These are phyloP conservation scores for Drosophila pegasa DNA, from an alignment of 2,888 invertebrate genomes.

Conservation along the genomic window DNA sequence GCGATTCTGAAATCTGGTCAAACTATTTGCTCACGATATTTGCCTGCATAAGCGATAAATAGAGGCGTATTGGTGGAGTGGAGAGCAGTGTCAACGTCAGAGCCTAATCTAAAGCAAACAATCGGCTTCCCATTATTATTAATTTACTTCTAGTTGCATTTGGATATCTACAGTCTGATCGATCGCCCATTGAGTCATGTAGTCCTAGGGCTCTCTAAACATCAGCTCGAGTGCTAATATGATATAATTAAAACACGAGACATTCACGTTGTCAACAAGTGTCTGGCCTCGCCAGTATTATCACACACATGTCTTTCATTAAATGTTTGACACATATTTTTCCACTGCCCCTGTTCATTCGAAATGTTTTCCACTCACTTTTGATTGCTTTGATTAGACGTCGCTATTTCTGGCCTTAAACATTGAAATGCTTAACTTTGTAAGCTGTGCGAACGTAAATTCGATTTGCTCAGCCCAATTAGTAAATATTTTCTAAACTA, in stretches of 20 bases:
- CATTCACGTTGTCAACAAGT: slow-evolving; percentile 56
- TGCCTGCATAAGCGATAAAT: slow-evolving; percentile 18
- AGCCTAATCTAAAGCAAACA: slow-evolving; percentile 49
- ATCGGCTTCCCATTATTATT: slow-evolving; percentile 8
- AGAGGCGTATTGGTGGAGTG: slow-evolving; percentile 14
- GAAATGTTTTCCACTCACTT: slow-evolving; percentile 34
- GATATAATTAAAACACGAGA: slow-evolving; percentile 39
- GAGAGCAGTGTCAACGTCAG: slow-evolving; percentile 3
- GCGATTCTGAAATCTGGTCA: slow-evolving; percentile 16
- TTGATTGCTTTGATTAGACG: slow-evolving; percentile 36
- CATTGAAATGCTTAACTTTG: slow-evolving; percentile 5
- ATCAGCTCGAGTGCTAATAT: slow-evolving; percentile 35
- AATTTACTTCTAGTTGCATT: neutral
- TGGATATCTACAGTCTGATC: slow-evolving; percentile 5
- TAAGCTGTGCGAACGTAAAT: slow-evolving; percentile 17
- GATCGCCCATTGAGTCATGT: neutral
- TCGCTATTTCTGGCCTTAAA: slow-evolving; percentile 9
- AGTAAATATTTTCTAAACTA: slow-evolving; percentile 42
- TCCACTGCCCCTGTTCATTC: slow-evolving; percentile 4
- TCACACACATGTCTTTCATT: slow-evolving; percentile 16
- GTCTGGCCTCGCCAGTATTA: slow-evolving; percentile 30
- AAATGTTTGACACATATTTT: slow-evolving; percentile 19
- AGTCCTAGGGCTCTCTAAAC: neutral
- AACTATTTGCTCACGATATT: slow-evolving; percentile 50
- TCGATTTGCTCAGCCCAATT: slow-evolving; percentile 10